Percentiles rank a stretch among this genome's conserved stretches.
Conservation (phyloP, 2,888 invertebrate species). For the Drosophila greeni region DNA sequence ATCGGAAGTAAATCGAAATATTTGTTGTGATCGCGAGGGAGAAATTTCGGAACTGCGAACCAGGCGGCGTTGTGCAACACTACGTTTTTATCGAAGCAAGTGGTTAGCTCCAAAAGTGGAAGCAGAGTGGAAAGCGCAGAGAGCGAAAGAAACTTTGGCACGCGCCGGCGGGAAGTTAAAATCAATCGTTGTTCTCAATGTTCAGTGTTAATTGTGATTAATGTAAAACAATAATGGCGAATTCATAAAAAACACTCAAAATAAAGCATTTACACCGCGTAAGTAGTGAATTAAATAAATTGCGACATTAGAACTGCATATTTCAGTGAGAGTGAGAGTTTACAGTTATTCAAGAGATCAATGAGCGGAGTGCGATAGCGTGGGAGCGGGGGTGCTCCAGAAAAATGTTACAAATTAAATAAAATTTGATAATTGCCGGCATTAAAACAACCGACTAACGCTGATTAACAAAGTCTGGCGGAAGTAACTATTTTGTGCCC, state of each 20-base stretch:
- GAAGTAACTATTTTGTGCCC: slow-evolving; percentile 74
- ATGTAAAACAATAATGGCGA: slow-evolving; percentile 1
- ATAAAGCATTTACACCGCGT: slow-evolving; percentile 12
- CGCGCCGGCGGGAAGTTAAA: slow-evolving; percentile 22
- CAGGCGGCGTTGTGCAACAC: slow-evolving; percentile 9
- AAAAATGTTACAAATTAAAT: slow-evolving; percentile 59
- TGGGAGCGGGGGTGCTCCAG: slow-evolving; percentile 6
- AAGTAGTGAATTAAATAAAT: slow-evolving; percentile 2
- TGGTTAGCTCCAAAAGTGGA: slow-evolving; percentile 30
- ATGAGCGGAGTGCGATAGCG: neutral
- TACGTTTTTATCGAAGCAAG: slow-evolving; percentile 17
- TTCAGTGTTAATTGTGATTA: slow-evolving; percentile 53
- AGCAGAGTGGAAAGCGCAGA: slow-evolving; percentile 31
- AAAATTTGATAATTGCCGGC: slow-evolving; percentile 68
- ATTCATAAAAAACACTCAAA: neutral
- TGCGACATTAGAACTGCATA: neutral
- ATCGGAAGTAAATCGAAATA: slow-evolving; percentile 66
- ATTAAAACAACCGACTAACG: slow-evolving; percentile 35
- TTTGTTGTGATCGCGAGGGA: slow-evolving; percentile 13
- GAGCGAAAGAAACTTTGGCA: slow-evolving; percentile 31
- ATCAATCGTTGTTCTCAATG: slow-evolving; percentile 35
- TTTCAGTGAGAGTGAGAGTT: neutral
- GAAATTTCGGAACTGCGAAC: neutral
- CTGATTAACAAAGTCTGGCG: slow-evolving; percentile 50
- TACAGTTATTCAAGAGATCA: slow-evolving; percentile 9